These are phyloP conservation scores for Nettapus auritus DNA, from an alignment of 2,113 vertebrate genomes.

Conservation along the genomic window DNA sequence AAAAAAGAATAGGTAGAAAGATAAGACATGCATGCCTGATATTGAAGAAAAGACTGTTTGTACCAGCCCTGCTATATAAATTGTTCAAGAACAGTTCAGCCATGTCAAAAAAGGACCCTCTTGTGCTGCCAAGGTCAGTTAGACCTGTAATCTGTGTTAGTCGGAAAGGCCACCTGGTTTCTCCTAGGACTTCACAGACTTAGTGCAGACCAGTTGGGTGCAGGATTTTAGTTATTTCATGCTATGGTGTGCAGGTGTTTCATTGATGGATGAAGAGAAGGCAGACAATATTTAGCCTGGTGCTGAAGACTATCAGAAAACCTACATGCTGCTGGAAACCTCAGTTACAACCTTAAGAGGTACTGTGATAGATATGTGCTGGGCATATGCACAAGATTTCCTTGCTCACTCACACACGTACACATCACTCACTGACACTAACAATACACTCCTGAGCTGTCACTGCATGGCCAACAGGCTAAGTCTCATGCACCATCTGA, in stretches of 20 bases:
- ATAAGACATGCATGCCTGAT: constrained; percentile 73
- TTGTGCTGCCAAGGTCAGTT: constrained; percentile 68
- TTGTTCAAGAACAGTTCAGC: constrained; percentile 76
- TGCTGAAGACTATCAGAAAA: neutral
- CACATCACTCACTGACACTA: neutral
- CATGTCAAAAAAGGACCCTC: constrained; percentile 72
- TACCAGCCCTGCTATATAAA: constrained; percentile 69
- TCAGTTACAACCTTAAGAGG: neutral
- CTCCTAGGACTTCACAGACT: constrained; percentile 6
- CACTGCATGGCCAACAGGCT: neutral
- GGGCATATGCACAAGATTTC: neutral
- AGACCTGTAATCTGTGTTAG: constrained; percentile 23
- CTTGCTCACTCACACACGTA: neutral
- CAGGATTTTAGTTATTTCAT: neutral
- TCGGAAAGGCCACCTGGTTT: constrained; percentile 15
- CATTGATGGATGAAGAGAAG: neutral
- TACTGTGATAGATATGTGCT: neutral
- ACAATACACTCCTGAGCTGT: neutral
- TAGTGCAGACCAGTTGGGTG: neutral
- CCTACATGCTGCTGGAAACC: neutral
- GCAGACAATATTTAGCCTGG: neutral
- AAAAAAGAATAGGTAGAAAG: constrained; percentile 66
- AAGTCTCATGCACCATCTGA: neutral
- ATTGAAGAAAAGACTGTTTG: constrained; percentile 75
- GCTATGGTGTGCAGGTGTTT: neutral